Percentiles rank a stretch among this genome's conserved stretches.
These are phyloP conservation scores for Pterophyllum scalare DNA, from an alignment of 2,113 vertebrate genomes.

Conservation along the genomic window DNA sequence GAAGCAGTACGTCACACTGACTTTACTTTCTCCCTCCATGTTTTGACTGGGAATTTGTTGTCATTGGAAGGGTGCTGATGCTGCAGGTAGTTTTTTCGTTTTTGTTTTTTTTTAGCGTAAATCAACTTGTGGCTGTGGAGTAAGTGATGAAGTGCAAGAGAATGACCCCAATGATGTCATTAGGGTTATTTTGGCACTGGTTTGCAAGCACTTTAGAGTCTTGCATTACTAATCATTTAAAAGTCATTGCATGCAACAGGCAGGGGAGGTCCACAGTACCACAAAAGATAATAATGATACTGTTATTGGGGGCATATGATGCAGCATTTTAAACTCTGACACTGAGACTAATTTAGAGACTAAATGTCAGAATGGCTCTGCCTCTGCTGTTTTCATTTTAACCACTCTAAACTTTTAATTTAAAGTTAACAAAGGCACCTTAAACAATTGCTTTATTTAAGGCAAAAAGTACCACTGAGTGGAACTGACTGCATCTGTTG, in stretches of 20 bases:
- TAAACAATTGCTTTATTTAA: not conserved
- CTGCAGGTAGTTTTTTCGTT: too few species aligned
- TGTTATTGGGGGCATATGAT: not conserved
- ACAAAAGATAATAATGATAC: not conserved
- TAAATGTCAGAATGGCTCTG: not conserved
- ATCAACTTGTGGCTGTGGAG: not conserved
- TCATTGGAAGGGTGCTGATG: not conserved
- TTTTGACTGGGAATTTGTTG: not conserved
- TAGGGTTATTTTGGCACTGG: not conserved
- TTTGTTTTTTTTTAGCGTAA: not conserved
- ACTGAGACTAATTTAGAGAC: not conserved
- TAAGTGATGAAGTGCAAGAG: not conserved
- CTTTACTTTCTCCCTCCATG: not conserved
- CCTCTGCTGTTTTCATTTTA: not conserved
- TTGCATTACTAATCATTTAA: not conserved
- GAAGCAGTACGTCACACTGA: constrained; percentile 56
- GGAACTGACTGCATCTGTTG: not conserved
- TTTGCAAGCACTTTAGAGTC: not conserved
- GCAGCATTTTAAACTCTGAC: not conserved
- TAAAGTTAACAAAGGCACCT: not conserved
- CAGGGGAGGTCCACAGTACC: not conserved
- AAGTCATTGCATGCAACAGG: not conserved
- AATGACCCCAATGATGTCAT: not conserved
- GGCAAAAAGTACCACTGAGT: not conserved
- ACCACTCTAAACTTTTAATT: not conserved